Evolutionary conservation across 1,140 invertebrate genomes (phyloP).

Genomic region (Drosophila rhopaloa): DNA sequence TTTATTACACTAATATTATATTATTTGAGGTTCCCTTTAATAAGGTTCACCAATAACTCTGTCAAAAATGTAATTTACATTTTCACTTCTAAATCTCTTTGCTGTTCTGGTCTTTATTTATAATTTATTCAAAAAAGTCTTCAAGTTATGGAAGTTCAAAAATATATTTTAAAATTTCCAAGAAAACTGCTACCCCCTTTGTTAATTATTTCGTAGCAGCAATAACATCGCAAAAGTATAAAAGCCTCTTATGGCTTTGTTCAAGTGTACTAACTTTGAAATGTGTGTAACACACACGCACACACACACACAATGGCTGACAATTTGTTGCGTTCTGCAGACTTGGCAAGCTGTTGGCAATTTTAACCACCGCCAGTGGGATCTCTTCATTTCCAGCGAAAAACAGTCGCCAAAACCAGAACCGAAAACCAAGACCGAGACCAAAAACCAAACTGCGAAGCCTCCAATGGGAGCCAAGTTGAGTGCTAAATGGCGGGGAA

Average conservation of each 20-base stretch:
- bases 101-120: too few relatives aligned
- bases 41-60: too few relatives aligned
- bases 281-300: not conserved
- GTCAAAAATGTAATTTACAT: not conserved
- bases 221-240: not conserved
- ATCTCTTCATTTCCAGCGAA: constrained; percentile 51
- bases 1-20: too few relatives aligned
- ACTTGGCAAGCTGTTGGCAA: constrained; percentile 70
- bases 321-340: constrained; percentile 62
- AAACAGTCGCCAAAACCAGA: constrained; percentile 35
- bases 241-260: constrained; percentile 29
- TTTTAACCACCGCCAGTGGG: constrained; percentile 62
- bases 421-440: constrained; percentile 49
- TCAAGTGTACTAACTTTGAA: constrained; percentile 27
- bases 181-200: not conserved
- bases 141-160: not conserved
- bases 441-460: constrained; percentile 28
- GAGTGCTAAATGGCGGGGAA: constrained; percentile 29
- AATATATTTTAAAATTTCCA: not conserved
- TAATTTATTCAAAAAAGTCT: not conserved
- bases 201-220: not conserved
- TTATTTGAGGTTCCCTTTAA: too few relatives aligned
- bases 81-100: not conserved
- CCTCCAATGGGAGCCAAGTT: constrained; percentile 32
- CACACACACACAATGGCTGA: constrained; percentile 47